Conservation (phyloP, 2,797 vertebrate species). For the Premnoplex brunnescens region DNA sequence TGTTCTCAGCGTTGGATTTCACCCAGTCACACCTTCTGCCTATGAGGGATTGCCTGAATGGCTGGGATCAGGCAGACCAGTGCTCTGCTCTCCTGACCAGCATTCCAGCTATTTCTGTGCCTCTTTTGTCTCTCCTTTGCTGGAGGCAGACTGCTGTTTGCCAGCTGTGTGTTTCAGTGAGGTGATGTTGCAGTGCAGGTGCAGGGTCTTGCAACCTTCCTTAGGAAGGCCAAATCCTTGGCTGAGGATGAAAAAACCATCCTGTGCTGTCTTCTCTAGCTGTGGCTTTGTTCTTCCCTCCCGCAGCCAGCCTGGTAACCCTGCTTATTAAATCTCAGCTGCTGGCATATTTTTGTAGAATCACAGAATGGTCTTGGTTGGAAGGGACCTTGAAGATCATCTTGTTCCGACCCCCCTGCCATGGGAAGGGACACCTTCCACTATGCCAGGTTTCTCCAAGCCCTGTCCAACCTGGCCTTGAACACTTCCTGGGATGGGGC, state of each 20-base stretch:
- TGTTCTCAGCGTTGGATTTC: background rate
- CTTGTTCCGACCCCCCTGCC: accelerated
- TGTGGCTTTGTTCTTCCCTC: background rate
- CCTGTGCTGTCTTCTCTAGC: background rate
- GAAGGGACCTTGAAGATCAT: background rate
- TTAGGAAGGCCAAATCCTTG: background rate
- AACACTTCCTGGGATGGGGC: background rate
- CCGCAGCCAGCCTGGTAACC: background rate
- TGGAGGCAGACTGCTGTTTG: background rate
- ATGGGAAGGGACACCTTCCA: background rate
- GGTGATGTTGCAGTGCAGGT: background rate
- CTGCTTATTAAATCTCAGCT: background rate
- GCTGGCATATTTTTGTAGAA: background rate
- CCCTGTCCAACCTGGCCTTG: accelerated
- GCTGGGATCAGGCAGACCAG: accelerated
- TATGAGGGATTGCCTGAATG: accelerated
- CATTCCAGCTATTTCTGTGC: background rate
- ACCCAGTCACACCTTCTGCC: accelerated
- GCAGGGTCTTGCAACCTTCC: background rate
- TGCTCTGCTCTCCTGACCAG: background rate
- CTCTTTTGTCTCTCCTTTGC: background rate
- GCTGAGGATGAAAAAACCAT: accelerated
- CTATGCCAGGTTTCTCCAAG: background rate
- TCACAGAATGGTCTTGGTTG: accelerated
- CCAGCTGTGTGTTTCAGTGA: background rate